Evolutionary conservation across 2,113 vertebrate genomes (phyloP).

Genomic region (Elephas maximus): DNA sequence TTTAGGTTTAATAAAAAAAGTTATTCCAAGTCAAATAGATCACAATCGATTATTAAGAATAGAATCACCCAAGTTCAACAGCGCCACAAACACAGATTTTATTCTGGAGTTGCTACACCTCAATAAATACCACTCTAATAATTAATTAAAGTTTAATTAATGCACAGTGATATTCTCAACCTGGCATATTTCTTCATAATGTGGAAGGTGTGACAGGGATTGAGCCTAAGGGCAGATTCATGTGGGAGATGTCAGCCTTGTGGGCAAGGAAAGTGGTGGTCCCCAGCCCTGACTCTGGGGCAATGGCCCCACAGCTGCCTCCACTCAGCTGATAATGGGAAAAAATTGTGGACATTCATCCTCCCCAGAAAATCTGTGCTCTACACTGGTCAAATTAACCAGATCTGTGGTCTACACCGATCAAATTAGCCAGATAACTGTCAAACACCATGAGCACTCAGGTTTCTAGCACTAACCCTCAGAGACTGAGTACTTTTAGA

Average conservation of each 20-base stretch:
- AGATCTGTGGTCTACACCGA: background rate
- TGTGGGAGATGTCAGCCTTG: background rate
- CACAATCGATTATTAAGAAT: slow-evolving; percentile 87
- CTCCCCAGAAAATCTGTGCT: background rate
- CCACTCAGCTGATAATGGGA: no score
- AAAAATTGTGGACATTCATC: background rate
- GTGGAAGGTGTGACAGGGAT: background rate
- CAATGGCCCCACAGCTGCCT: background rate
- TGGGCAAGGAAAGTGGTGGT: rapidly evolving
- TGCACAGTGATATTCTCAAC: slow-evolving; percentile 75
- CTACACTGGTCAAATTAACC: background rate
- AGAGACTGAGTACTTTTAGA: background rate
- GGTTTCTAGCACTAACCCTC: background rate
- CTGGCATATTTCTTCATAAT: slow-evolving; percentile 46
- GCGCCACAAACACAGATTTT: slow-evolving; percentile 75
- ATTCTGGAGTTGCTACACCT: slow-evolving; percentile 83
- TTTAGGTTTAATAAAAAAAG: slow-evolving; percentile 87
- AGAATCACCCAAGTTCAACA: slow-evolving; percentile 82
- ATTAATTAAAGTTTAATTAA: slow-evolving; percentile 87
- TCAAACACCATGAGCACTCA: background rate
- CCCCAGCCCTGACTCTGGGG: background rate
- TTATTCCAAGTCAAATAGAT: slow-evolving; percentile 89
- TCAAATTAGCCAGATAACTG: background rate
- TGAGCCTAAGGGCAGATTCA: background rate
- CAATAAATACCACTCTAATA: slow-evolving; percentile 87